Conservation (phyloP, 2,888 invertebrate species). For the Pollenia angustigena region DNA sequence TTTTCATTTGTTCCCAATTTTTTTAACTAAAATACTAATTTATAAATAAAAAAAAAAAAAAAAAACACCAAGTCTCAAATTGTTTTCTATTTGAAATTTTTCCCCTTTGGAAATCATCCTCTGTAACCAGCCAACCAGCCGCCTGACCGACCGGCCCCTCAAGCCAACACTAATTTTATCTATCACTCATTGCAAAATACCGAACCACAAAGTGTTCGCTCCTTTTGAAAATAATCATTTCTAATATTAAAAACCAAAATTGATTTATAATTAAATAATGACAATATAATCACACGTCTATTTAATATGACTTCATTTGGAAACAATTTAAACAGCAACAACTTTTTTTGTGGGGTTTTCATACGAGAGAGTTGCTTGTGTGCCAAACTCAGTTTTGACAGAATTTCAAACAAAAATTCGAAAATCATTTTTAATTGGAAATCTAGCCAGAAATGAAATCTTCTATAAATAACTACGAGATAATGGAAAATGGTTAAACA, state of each 20-base stretch:
- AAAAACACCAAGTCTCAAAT: no score
- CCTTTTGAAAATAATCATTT: conserved; percentile 35
- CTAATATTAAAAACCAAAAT: conserved; percentile 46
- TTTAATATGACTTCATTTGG: conserved; percentile 39
- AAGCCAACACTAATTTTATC: conserved; percentile 1
- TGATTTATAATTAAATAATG: conserved; percentile 55
- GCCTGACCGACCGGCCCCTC: not conserved
- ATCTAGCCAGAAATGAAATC: not conserved
- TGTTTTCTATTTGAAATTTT: not conserved
- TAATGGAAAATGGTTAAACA: not conserved
- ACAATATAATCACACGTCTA: conserved; percentile 38
- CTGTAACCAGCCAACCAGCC: not conserved
- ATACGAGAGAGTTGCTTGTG: not conserved
- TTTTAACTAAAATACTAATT: no score
- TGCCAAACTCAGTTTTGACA: not conserved
- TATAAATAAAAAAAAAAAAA: no score
- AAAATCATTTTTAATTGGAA: not conserved
- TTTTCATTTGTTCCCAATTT: no score
- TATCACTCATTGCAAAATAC: conserved; percentile 21
- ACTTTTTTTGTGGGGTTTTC: not conserved
- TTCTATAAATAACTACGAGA: not conserved
- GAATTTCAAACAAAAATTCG: not conserved
- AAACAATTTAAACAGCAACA: conserved; percentile 11
- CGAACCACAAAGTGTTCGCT: conserved; percentile 44
- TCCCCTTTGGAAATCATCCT: not conserved